Evolutionary conservation across 2,797 vertebrate genomes (phyloP).

Genomic region (Adelosebastes latens): DNA sequence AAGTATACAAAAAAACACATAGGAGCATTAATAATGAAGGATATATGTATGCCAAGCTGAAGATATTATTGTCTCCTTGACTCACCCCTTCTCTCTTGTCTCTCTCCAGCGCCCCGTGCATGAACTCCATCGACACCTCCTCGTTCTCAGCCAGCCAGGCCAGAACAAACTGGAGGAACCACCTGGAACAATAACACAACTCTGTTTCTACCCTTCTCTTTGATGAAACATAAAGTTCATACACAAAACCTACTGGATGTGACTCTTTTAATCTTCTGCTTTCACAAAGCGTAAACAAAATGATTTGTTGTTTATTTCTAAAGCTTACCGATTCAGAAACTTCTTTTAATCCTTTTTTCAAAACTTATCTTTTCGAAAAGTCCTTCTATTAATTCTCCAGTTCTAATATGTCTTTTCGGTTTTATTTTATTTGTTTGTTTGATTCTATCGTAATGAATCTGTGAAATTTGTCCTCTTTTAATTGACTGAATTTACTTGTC

Average conservation of each 20-base stretch:
- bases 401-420: neutral
- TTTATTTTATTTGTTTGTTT: neutral
- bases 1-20: neutral
- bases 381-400: neutral
- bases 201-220: rapidly evolving
- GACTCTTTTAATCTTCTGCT: neutral
- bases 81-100: constrained; percentile 97
- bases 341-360: neutral
- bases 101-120: constrained; percentile 95
- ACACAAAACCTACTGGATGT: neutral
- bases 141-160: constrained; percentile 98
- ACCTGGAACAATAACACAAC: constrained; percentile 77
- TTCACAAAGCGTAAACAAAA: neutral
- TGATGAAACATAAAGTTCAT: neutral
- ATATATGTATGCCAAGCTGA: neutral
- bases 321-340: neutral
- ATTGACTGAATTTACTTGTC: neutral
- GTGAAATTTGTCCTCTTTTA: neutral
- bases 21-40: neutral
- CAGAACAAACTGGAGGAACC: constrained; percentile 96
- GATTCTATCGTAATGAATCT: neutral
- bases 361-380: neutral
- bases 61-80: rapidly evolving
- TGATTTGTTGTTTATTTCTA: neutral
- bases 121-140: constrained; percentile 96